phyloP scores from a whole-genome alignment of 1,140 invertebrate genomes.

The Scaptomyza hsui region DNA sequence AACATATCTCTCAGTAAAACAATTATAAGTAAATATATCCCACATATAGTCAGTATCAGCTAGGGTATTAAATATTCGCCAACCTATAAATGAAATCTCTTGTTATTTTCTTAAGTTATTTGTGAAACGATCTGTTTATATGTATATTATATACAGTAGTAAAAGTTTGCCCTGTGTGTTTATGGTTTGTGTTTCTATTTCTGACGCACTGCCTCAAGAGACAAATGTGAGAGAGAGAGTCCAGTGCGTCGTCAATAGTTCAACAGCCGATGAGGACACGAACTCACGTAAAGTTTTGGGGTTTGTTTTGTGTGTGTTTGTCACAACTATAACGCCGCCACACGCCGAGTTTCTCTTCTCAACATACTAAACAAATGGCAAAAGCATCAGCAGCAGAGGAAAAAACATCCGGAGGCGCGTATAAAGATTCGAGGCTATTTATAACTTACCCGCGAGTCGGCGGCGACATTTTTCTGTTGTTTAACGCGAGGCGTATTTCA shows the following conservation, averaged over 20 bases:
- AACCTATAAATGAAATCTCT: background rate
- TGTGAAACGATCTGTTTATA: background rate
- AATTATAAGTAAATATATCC: no score
- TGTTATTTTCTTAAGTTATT: background rate
- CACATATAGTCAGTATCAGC: background rate
- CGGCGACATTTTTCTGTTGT: constrained; percentile 68
- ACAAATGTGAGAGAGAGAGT: constrained; percentile 5
- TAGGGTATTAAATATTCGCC: background rate
- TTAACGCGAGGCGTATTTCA: constrained; percentile 40
- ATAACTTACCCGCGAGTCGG: constrained; percentile 45
- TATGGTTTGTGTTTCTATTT: constrained; percentile 36
- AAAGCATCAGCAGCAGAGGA: constrained; percentile 20
- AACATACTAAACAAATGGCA: constrained; percentile 12
- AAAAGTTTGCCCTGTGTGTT: constrained; percentile 3
- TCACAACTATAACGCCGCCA: constrained; percentile 23
- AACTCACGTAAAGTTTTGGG: background rate
- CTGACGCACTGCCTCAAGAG: constrained; percentile 20
- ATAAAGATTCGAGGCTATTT: constrained; percentile 58
- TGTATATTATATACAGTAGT: background rate
- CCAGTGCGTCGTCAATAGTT: constrained; percentile 42
- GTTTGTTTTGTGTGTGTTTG: constrained; percentile 17
- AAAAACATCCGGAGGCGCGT: constrained; percentile 25
- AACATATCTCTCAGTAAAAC: no score
- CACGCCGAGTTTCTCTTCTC: constrained; percentile 36
- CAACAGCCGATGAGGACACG: constrained; percentile 40